phyloP scores from a whole-genome alignment of 2,797 vertebrate genomes.

The Taenioides sp. region DNA sequence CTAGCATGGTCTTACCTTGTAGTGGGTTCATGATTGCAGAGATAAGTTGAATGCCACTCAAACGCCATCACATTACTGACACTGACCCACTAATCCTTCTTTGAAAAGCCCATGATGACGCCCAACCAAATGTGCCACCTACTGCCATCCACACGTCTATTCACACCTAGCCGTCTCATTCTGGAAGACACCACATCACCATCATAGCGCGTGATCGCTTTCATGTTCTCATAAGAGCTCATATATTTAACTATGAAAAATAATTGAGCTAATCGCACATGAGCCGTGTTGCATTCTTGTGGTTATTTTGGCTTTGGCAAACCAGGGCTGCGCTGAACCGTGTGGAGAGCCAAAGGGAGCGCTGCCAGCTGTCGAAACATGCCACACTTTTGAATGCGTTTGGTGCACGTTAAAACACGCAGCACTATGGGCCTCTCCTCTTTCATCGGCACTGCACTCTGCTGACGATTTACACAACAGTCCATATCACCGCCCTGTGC shows the following conservation, averaged over 20 bases:
- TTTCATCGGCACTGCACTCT: conserved; percentile 9
- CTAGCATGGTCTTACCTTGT: background rate
- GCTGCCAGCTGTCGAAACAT: conserved; percentile 4
- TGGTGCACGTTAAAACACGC: conserved; percentile 8
- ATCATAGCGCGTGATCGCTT: background rate
- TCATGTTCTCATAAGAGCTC: conserved; percentile 2
- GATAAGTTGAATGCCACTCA: background rate
- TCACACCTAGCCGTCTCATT: background rate
- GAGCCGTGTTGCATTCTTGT: conserved; percentile 9
- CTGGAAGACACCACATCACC: conserved; percentile 1
- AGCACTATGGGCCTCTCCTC: conserved; percentile 1
- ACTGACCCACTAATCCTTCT: background rate
- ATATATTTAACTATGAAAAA: conserved; percentile 4
- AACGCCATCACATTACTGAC: background rate
- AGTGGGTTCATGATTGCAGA: background rate
- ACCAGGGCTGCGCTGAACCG: background rate
- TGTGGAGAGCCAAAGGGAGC: background rate
- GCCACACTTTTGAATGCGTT: conserved; percentile 2
- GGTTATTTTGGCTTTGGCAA: conserved; percentile 12
- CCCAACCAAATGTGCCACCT: too few relatives aligned
- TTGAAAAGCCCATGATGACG: background rate
- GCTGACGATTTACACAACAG: conserved; percentile 11
- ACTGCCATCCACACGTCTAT: background rate
- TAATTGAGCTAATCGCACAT: conserved; percentile 7
- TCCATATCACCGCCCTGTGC: background rate